Evolutionary conservation across 2,888 invertebrate species (phyloP).

Genomic region (Brachypterus glaber): DNA sequence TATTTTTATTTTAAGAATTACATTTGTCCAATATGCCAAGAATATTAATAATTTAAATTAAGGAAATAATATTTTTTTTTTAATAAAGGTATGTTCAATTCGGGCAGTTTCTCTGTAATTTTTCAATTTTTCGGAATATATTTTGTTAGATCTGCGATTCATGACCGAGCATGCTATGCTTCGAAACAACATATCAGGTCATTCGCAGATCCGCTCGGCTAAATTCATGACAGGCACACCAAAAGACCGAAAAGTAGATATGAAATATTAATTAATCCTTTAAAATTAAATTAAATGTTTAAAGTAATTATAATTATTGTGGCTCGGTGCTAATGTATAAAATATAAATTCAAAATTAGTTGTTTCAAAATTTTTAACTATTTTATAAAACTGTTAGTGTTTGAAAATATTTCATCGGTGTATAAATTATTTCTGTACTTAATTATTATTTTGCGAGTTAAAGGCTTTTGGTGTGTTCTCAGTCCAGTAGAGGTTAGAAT

Average conservation of each 20-base stretch:
- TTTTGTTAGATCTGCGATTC: conserved; percentile 14
- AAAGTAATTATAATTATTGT: conserved; percentile 10
- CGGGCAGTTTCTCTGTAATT: background rate
- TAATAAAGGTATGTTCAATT: too few relatives aligned
- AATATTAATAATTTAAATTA: too few relatives aligned
- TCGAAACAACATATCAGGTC: conserved; percentile 40
- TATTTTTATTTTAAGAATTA: too few relatives aligned
- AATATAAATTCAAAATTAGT: conserved; percentile 4
- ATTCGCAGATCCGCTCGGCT: conserved; percentile 34
- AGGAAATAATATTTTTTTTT: too few relatives aligned
- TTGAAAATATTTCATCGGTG: conserved; percentile 13
- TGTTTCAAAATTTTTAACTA: too few relatives aligned
- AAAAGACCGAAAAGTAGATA: too few relatives aligned
- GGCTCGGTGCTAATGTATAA: conserved; percentile 13
- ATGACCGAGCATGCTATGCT: too few relatives aligned
- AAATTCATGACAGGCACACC: too few relatives aligned
- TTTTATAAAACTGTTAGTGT: conserved; percentile 17
- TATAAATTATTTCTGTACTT: conserved; percentile 20
- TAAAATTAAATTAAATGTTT: conserved; percentile 6
- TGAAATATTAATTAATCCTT: too few relatives aligned
- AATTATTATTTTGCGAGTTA: conserved; percentile 15
- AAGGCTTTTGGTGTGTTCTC: conserved; percentile 22
- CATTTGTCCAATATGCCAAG: too few relatives aligned
- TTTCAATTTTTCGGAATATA: background rate
- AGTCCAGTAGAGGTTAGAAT: conserved; percentile 29